Evolutionary conservation across 2,113 vertebrate genomes (phyloP).

Genomic region (Gobio gobio): DNA sequence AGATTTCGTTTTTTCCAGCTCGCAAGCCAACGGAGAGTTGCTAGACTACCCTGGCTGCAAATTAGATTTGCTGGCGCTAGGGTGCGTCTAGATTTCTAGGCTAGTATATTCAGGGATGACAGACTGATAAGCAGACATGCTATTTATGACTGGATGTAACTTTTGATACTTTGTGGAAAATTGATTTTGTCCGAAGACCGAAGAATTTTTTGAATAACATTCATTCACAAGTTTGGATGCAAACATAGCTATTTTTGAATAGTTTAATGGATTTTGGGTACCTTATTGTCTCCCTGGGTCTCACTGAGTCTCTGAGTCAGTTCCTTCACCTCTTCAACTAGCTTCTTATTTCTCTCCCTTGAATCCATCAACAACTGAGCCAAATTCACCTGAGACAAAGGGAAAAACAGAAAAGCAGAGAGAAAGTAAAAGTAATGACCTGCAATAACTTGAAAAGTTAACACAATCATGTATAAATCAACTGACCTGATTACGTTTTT

Average conservation of each 20-base stretch:
- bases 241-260: not conserved
- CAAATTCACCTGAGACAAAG: slow-evolving; percentile 84
- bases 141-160: no score
- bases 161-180: no score
- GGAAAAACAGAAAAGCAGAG: not conserved
- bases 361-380: slow-evolving; percentile 89
- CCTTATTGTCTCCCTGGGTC: slow-evolving; percentile 97
- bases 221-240: not conserved
- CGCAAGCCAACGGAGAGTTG: no score
- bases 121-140: no score
- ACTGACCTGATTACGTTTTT: slow-evolving; percentile 94
- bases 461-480: not conserved
- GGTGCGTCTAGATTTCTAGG: no score
- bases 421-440: not conserved
- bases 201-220: not conserved
- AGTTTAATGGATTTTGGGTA: slow-evolving; percentile 73
- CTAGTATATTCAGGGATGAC: no score
- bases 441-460: not conserved
- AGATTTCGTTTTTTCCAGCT: no score
- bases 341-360: slow-evolving; percentile 84
- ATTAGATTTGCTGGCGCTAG: no score
- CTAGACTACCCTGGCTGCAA: no score
- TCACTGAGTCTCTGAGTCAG: slow-evolving; percentile 90
- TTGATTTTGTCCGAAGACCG: no score
- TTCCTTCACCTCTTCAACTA: slow-evolving; percentile 91